phyloP scores from a whole-genome alignment of 2,113 vertebrate genomes.

The Oophaga pumilio region DNA sequence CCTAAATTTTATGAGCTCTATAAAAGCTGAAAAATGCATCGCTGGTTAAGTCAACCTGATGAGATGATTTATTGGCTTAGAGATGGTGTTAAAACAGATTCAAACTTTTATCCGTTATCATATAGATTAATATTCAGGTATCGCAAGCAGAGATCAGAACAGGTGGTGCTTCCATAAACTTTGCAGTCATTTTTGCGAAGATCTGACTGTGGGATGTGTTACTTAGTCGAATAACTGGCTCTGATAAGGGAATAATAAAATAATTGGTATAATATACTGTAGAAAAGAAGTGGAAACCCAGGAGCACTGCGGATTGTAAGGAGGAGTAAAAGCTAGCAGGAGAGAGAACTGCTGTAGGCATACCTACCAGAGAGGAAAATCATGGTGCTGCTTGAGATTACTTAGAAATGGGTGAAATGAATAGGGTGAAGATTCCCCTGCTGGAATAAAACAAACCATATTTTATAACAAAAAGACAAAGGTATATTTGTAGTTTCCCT shows the following conservation, averaged over 20 bases:
- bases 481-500: too few species aligned
- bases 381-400: too few species aligned
- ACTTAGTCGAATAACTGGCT: background rate
- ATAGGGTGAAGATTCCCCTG: too few species aligned
- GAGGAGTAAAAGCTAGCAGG: background rate
- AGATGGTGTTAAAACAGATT: conserved; percentile 69
- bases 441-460: too few species aligned
- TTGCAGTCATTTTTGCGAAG: background rate
- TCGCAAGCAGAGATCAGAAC: conserved; percentile 59
- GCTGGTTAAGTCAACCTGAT: conserved; percentile 70
- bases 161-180: conserved; percentile 35
- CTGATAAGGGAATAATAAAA: conserved; percentile 12
- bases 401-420: too few species aligned
- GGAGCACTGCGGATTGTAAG: background rate
- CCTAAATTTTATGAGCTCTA: conserved; percentile 67
- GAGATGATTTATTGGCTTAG: conserved; percentile 66
- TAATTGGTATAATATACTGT: background rate
- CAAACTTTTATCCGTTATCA: conserved; percentile 66
- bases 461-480: too few species aligned
- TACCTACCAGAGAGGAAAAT: background rate
- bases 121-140: conserved; percentile 65
- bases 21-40: conserved; percentile 68
- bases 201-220: background rate
- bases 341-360: background rate
- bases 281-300: too few species aligned